These are phyloP conservation scores for Drosophila tropicalis DNA, from an alignment of 1,140 invertebrate species.

Conservation along the genomic window DNA sequence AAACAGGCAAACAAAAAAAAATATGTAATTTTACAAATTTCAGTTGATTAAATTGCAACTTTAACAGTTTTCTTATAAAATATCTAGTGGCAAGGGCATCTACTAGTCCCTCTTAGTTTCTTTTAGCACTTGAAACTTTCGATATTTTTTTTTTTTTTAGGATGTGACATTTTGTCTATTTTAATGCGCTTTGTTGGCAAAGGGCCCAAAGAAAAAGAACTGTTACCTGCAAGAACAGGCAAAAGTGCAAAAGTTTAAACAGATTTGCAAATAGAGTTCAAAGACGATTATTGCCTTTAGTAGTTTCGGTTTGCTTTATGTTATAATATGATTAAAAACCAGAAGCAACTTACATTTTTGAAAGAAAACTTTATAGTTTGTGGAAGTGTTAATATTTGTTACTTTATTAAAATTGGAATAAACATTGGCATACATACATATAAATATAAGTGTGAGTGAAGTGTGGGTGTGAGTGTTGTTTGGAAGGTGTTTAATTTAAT, in stretches of 20 bases:
- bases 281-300: constrained; percentile 31
- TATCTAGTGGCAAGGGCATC: neutral
- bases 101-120: neutral
- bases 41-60: too few species aligned
- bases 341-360: too few species aligned
- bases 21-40: too few species aligned
- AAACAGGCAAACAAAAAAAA: too few species aligned
- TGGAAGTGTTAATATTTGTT: constrained; percentile 5
- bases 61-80: too few species aligned
- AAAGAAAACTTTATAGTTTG: too few species aligned
- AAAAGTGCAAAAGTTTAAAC: constrained; percentile 60
- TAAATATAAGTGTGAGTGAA: neutral
- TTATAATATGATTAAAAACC: too few species aligned
- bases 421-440: constrained; percentile 8
- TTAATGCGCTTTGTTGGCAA: constrained; percentile 68
- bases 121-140: constrained; percentile 13
- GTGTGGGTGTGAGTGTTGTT: neutral
- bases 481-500: constrained; percentile 9
- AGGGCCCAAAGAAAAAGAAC: constrained; percentile 16
- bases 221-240: constrained; percentile 38
- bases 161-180: constrained; percentile 64
- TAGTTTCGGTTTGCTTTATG: constrained; percentile 20
- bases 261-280: constrained; percentile 44
- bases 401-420: constrained; percentile 55
- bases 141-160: constrained; percentile 53